phyloP scores from a whole-genome alignment of 2,113 vertebrate genomes.

The Rhea americana region DNA sequence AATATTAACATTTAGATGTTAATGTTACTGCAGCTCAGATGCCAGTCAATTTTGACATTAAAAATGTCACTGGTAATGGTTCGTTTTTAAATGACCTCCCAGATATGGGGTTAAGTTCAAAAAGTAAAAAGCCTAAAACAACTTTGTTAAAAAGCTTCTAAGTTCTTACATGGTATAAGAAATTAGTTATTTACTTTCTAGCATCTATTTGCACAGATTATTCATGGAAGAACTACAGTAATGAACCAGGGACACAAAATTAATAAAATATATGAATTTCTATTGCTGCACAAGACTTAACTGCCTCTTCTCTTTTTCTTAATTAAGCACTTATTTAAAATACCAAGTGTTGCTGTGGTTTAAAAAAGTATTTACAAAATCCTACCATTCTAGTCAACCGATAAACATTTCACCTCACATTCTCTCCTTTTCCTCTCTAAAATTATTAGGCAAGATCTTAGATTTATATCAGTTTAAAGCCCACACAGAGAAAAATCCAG shows the following conservation, averaged over 20 bases:
- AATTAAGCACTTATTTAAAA: neutral
- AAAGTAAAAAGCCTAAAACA: neutral
- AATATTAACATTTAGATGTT: neutral
- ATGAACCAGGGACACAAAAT: neutral
- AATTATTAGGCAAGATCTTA: neutral
- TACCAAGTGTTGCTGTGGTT: too few species aligned
- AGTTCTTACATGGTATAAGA: fast-evolving
- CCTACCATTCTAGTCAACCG: neutral
- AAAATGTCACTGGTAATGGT: neutral
- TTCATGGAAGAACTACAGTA: neutral
- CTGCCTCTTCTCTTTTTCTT: neutral
- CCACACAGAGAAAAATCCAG: neutral
- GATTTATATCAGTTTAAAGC: neutral
- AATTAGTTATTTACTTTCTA: neutral
- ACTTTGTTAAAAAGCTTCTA: fast-evolving
- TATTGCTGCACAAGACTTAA: neutral
- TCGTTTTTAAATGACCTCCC: neutral
- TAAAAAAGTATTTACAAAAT: neutral
- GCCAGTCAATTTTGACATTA: neutral
- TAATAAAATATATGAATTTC: neutral
- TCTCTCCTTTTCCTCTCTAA: neutral
- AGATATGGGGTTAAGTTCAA: neutral
- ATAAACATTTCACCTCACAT: neutral
- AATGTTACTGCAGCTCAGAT: neutral
- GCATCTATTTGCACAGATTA: neutral